Evolutionary conservation across 2,113 vertebrate genomes (phyloP).

Genomic region (Saimiri boliviensis): DNA sequence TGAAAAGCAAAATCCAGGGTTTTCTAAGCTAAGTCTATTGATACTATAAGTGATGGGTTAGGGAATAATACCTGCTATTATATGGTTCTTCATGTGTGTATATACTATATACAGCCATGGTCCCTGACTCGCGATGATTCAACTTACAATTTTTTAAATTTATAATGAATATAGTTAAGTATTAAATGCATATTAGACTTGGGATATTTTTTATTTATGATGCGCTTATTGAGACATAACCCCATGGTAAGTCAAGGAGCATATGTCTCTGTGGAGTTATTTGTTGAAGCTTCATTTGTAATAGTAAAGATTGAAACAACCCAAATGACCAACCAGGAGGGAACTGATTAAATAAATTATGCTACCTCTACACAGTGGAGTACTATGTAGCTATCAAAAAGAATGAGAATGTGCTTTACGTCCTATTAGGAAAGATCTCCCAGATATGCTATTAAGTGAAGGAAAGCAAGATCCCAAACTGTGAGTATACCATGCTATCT

Average conservation of each 20-base stretch:
- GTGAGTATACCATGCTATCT: not conserved
- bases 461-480: not conserved
- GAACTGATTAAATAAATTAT: not conserved
- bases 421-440: not conserved
- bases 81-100: not conserved
- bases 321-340: not conserved
- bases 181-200: not conserved
- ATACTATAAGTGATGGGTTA: not conserved
- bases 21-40: constrained; percentile 9
- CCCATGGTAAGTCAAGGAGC: not conserved
- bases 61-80: not conserved
- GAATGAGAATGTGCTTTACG: not conserved
- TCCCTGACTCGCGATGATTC: not conserved
- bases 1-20: not conserved
- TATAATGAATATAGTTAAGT: not conserved
- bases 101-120: not conserved
- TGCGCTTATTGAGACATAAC: not conserved
- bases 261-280: not conserved
- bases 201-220: not conserved
- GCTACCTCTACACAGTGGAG: not conserved
- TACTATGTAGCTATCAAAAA: not conserved
- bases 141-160: not conserved
- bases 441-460: not conserved
- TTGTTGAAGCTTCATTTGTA: not conserved
- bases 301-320: not conserved